These are phyloP conservation scores for Phymorhynchus buccinoides DNA, from an alignment of 1,140 invertebrate species.

Conservation along the genomic window DNA sequence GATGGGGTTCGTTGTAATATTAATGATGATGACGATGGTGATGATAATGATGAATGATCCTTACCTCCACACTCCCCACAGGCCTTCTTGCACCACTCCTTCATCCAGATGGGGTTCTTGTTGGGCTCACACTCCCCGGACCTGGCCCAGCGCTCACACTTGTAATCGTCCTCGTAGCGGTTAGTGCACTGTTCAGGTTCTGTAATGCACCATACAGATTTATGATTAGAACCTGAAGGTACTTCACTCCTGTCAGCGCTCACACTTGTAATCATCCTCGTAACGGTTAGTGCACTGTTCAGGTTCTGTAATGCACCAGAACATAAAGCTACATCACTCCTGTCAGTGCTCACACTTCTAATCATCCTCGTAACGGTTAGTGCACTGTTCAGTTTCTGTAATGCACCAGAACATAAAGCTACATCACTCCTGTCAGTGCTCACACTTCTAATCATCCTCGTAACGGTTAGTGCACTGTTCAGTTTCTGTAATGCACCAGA, in stretches of 20 bases:
- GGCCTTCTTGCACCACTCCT: conserved; percentile 53
- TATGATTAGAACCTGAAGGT: neutral
- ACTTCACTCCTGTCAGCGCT: conserved; percentile 29
- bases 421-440: conserved; percentile 29
- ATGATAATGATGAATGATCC: too few species aligned
- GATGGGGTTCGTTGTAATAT: neutral
- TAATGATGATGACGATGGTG: neutral
- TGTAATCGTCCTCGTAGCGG: neutral
- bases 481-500: neutral
- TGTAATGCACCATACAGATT: neutral
- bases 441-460: conserved; percentile 18
- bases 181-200: neutral
- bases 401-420: too few species aligned
- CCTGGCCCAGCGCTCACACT: conserved; percentile 46
- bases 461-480: neutral
- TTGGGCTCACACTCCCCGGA: conserved; percentile 52
- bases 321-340: too few species aligned
- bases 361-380: neutral
- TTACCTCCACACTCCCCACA: conserved; percentile 49
- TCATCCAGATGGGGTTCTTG: conserved; percentile 55
- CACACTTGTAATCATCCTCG: conserved; percentile 21
- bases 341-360: conserved; percentile 40
- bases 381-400: neutral
- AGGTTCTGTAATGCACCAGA: neutral
- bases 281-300: neutral